phyloP scores from a whole-genome alignment of 2,888 invertebrate genomes.

The Eupithecia inturbata region DNA sequence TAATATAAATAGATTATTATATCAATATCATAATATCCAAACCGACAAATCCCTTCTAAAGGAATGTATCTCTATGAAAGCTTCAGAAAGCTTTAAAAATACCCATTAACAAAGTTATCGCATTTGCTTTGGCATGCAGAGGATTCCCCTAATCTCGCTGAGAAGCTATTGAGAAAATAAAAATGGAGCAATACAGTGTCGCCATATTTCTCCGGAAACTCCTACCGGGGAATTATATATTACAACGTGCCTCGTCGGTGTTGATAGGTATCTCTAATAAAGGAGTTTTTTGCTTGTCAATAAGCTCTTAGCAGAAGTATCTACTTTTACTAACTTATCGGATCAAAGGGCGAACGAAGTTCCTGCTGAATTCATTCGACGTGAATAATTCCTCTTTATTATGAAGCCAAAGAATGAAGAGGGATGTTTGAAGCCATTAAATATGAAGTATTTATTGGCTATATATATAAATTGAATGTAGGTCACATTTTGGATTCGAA shows the following conservation, averaged over 20 bases:
- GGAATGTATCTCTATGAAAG: neutral
- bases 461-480: neutral
- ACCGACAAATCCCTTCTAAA: neutral
- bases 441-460: too few relatives aligned
- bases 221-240: neutral
- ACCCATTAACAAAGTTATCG: constrained; percentile 1
- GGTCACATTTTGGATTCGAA: neutral
- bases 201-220: constrained; percentile 9
- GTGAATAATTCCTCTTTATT: neutral
- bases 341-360: neutral
- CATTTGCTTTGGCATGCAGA: too few relatives aligned
- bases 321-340: neutral
- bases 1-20: too few relatives aligned
- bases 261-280: neutral
- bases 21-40: too few relatives aligned
- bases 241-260: constrained; percentile 1
- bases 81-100: constrained; percentile 4
- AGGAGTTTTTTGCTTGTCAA: constrained; percentile 2
- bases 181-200: constrained; percentile 4
- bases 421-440: neutral
- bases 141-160: constrained; percentile 5
- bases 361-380: neutral
- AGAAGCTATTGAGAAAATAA: constrained; percentile 17
- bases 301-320: neutral
- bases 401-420: neutral